Evolutionary conservation across 1,140 invertebrate species (phyloP).

Genomic region (Ylistrum balloti): DNA sequence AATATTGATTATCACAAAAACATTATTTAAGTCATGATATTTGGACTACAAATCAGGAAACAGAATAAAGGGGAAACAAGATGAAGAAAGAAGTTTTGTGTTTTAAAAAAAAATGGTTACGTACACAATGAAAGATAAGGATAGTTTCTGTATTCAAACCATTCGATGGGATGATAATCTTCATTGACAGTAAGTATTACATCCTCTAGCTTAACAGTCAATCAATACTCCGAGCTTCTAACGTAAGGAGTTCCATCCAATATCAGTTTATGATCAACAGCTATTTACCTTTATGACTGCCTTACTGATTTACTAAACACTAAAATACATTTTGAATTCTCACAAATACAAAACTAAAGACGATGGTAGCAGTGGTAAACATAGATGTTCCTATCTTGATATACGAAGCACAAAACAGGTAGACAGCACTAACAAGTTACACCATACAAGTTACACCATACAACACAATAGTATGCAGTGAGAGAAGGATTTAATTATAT

Average conservation of each 20-base stretch:
- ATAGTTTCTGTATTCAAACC: no score
- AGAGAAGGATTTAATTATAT: neutral
- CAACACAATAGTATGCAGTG: constrained; percentile 4
- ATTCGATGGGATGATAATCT: neutral
- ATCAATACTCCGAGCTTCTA: no score
- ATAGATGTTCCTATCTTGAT: neutral
- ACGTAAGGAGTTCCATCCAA: no score
- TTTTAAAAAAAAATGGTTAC: no score
- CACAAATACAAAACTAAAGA: neutral
- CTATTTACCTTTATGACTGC: neutral
- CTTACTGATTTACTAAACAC: neutral
- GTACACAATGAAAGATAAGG: no score
- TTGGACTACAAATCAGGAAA: neutral
- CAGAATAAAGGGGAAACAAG: neutral
- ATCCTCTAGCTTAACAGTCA: no score
- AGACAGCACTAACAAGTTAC: neutral
- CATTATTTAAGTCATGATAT: no score
- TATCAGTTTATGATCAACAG: no score
- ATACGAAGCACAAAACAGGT: neutral
- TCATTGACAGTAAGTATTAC: no score
- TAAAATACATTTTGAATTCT: neutral
- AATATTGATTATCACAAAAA: no score
- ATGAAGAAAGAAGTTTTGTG: no score
- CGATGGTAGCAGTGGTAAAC: neutral
- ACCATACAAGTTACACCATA: constrained; percentile 8